A percentile compares a stretch with the other conserved stretches of the same genome.
phyloP scores from a whole-genome alignment of 2,888 invertebrate genomes.

The Leistus spinibarbis region DNA sequence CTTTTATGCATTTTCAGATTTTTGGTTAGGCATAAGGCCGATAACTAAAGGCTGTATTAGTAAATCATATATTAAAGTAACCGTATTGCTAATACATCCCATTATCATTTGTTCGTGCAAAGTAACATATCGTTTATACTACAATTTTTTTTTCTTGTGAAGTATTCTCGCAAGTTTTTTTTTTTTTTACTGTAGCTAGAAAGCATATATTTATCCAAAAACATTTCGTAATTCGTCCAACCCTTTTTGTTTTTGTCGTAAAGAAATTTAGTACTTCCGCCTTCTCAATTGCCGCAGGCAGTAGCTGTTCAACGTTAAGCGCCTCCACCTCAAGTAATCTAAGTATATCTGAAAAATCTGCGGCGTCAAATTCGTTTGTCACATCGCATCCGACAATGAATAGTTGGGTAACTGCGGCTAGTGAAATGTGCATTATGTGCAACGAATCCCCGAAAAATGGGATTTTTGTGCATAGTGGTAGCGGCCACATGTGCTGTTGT shows the following conservation, averaged over 20 bases:
- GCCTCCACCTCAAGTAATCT: background rate
- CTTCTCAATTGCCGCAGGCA: background rate
- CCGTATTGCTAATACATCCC: no score
- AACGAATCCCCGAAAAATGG: conserved; percentile 68
- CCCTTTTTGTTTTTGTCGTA: background rate
- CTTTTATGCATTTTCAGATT: no score
- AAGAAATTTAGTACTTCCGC: background rate
- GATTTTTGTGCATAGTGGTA: conserved; percentile 70
- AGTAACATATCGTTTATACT: no score
- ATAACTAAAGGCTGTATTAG: no score
- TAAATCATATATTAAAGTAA: no score
- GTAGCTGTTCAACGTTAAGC: background rate
- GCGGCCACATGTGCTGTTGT: conserved; percentile 73
- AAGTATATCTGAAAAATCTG: background rate
- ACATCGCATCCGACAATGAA: conserved; percentile 50
- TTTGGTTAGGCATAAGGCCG: no score
- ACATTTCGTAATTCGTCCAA: no score
- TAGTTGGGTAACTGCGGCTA: conserved; percentile 50
- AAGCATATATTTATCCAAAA: no score
- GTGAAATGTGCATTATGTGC: conserved; percentile 66
- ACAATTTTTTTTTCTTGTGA: no score
- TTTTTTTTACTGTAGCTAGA: no score
- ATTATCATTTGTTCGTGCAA: no score
- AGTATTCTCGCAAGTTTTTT: no score
- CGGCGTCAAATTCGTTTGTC: background rate